A percentile compares a stretch with the other conserved stretches of the same genome.
Conservation (phyloP, 1,140 invertebrate species). For the Probaryconus sp. region DNA sequence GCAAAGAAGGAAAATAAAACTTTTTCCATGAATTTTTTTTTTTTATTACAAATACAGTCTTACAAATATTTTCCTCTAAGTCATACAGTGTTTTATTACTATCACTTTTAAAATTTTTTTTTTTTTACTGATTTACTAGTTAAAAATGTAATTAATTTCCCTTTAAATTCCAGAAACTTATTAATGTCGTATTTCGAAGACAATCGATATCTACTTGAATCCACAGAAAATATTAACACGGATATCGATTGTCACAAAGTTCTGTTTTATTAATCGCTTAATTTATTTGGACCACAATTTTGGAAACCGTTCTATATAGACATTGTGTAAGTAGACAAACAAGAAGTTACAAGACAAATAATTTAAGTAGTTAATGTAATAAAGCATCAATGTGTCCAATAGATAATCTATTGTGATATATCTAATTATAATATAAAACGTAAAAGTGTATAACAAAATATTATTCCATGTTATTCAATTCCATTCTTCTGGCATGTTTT, state of each 20-base stretch:
- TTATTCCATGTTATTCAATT: too few species aligned
- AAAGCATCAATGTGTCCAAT: slow-evolving; percentile 15
- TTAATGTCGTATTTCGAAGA: not conserved
- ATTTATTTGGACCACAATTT: slow-evolving; percentile 15
- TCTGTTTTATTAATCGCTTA: slow-evolving; percentile 9
- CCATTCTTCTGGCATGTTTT: too few species aligned
- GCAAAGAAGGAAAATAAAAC: too few species aligned
- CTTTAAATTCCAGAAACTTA: too few species aligned
- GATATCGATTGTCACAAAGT: slow-evolving; percentile 7
- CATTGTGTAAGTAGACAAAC: slow-evolving; percentile 7
- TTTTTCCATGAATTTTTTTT: too few species aligned
- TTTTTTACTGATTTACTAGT: too few species aligned
- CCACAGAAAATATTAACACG: not conserved
- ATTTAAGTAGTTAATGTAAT: slow-evolving; percentile 14
- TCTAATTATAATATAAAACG: slow-evolving; percentile 18
- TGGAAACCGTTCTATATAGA: slow-evolving; percentile 1
- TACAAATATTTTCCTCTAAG: too few species aligned
- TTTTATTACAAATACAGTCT: too few species aligned
- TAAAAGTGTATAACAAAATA: slow-evolving; percentile 6
- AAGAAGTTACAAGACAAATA: slow-evolving; percentile 34
- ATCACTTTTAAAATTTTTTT: too few species aligned
- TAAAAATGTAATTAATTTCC: too few species aligned
- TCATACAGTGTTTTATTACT: too few species aligned
- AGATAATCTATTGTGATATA: not conserved
- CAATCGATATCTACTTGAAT: not conserved